These are phyloP conservation scores for Battus philenor DNA, from an alignment of 1,140 invertebrate genomes.

Conservation along the genomic window DNA sequence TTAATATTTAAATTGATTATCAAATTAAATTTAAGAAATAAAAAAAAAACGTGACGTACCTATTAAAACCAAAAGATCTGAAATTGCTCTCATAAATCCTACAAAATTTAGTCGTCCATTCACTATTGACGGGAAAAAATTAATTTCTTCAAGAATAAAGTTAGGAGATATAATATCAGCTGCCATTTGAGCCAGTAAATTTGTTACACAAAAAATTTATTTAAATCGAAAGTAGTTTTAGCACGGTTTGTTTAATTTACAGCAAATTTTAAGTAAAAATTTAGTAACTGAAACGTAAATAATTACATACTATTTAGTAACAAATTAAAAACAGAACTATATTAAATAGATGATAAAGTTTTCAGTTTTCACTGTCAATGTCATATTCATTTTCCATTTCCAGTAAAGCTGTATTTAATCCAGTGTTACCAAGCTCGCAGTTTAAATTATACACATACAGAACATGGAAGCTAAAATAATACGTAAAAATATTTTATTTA, in stretches of 20 bases:
- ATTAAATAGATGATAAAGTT: too few relatives aligned
- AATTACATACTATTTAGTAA: constrained; percentile 4
- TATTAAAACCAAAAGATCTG: constrained; percentile 77
- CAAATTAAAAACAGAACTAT: not conserved
- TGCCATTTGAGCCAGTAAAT: constrained; percentile 47
- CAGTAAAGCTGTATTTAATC: constrained; percentile 1
- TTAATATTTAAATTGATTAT: constrained; percentile 14
- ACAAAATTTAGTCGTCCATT: constrained; percentile 78
- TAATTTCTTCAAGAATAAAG: constrained; percentile 40
- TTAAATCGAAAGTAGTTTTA: too few relatives aligned
- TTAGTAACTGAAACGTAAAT: constrained; percentile 14
- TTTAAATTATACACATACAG: too few relatives aligned
- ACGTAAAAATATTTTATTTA: too few relatives aligned
- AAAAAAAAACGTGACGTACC: constrained; percentile 67
- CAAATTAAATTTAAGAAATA: constrained; percentile 11
- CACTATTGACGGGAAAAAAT: constrained; percentile 67
- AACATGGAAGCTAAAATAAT: too few relatives aligned
- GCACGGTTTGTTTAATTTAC: too few relatives aligned
- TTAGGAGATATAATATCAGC: constrained; percentile 3
- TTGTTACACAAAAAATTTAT: too few relatives aligned
- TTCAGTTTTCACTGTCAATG: too few relatives aligned
- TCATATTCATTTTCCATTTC: constrained; percentile 6
- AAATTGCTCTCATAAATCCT: constrained; percentile 79
- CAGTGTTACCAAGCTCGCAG: constrained; percentile 5
- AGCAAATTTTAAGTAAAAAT: constrained; percentile 4